Evolutionary conservation across 2,888 invertebrate species (phyloP), one percentile per base, ranked within the genome.

Genomic region (Sussaba pulchella): DNA sequence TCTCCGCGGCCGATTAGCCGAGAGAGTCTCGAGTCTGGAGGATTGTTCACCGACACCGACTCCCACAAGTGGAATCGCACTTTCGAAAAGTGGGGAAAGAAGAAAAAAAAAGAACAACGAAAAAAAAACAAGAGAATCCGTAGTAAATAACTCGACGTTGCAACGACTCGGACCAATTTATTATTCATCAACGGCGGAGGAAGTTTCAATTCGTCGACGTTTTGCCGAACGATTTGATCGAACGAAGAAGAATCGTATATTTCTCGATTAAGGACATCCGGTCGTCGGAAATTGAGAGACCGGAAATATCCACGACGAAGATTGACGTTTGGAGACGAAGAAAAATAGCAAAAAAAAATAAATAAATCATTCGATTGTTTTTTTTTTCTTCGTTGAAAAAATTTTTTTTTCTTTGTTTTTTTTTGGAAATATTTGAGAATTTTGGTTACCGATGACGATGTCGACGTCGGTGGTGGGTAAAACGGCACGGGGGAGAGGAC

Each of bases 381-480:
- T n/a, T n/a, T n/a, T n/a, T n/a, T 43, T 1, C n/a, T 43, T 43
- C 4, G 4, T n/a, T 43, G n/a, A n/a, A 14, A 31, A 6, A 6
- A 8, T n/a, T n/a, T n/a, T n/a, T n/a, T n/a, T n/a, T 43, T 1
- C n/a, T 43, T 43, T n/a, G 4, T n/a, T 43, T 4, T n/a, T n/a
- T n/a, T n/a, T n/a, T n/a, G 4, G 8, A 31, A 6, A 6, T 2
- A 2, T 8, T 36, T 31, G 17, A 36, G 14, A 17, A 57, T 57
- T 36, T 57, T 31, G 41, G n/a, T 19, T 39, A 71, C 57, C 83
- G 81, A 88, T 86, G 87, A 89, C 87, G 81, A 91, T 91, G 90
- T 87, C 90, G 39, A 84, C 93, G 93, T 91, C 78, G 39, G 88
- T 88, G 92, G 93, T 93, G 92, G 92, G 92, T 76, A 91, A 88